Evolutionary conservation across 2,797 vertebrate genomes (phyloP), one percentile per base, ranked within the genome.

Genomic region (Tarsius wallacei): DNA sequence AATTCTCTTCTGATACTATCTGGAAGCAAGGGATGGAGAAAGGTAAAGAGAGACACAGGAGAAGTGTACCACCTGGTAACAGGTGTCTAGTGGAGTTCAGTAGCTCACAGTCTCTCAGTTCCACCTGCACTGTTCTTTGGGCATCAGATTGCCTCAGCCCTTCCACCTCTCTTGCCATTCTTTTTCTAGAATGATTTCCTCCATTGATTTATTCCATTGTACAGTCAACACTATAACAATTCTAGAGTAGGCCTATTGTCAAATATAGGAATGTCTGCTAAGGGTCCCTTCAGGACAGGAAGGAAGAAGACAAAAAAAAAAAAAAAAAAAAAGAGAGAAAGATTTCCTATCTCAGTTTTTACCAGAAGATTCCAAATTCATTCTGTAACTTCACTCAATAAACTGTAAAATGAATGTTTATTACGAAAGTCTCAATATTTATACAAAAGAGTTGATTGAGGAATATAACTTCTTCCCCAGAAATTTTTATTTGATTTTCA

Each of bases 401-500:
- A 33, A 82, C 4, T 55, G 51, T 36, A 22, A 95, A 91, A 78
- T 71, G 76, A 53, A 77, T 26, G 11, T 57, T 94, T 95, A 94
- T 21, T 61, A 57, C 42, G 42, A 64, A 57, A 93, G 51, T 47
- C 59, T 76, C 53, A 36, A 33, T n/a, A 49, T 24, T 47, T 70
- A 64, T 7, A 22, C 16, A 70, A 74, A 91, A 93, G 19, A 87
- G 70, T 87, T 70, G 86, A 74, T 33, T 70, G 76, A 73, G 36
- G 17, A 93, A 90, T 76, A 42, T 28, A 76, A 49, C 26, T 85
- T 21, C 49, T 93, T 92, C 70, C 70, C 71, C n/a, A 74, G 87
- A 96, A 86, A 87, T 59, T 93, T 95, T 90, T 74, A 61, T 88
- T 88, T 90, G 85, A 1, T 80, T 71, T 89, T 90, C 76, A 83